Evolutionary conservation across 2,113 vertebrate genomes (phyloP).

Genomic region (Forbesichthys papilliferus): DNA sequence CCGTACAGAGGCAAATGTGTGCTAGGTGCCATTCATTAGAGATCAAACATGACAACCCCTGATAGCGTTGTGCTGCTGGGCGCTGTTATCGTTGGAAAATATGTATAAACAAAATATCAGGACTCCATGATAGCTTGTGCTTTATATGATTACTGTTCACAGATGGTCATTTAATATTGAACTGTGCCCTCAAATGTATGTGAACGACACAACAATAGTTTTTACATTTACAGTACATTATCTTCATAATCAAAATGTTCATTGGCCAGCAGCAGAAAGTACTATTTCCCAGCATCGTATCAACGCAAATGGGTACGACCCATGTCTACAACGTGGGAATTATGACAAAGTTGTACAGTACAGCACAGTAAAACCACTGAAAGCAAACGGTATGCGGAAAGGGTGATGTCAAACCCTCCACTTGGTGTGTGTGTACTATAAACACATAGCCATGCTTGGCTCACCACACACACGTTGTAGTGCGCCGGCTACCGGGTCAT

Average conservation of each 20-base stretch:
- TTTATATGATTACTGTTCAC: neutral
- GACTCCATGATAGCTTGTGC: neutral
- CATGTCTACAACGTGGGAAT: constrained; percentile 46
- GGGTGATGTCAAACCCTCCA: constrained; percentile 69
- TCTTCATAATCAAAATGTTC: neutral
- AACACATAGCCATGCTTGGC: constrained; percentile 37
- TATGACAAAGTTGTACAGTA: constrained; percentile 4
- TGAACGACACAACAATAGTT: neutral
- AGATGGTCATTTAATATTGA: constrained; percentile 5
- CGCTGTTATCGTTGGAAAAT: neutral
- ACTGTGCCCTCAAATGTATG: neutral
- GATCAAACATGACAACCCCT: constrained; percentile 19
- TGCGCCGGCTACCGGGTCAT: constrained; percentile 45
- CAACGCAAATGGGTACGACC: neutral
- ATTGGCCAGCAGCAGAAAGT: neutral
- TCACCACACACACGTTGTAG: constrained; percentile 5
- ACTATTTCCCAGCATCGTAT: neutral
- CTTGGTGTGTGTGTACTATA: constrained; percentile 64
- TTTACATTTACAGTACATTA: neutral
- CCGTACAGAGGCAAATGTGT: neutral
- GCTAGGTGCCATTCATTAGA: constrained; percentile 20
- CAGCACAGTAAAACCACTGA: constrained; percentile 41
- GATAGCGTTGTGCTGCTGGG: neutral
- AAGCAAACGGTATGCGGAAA: constrained; percentile 54
- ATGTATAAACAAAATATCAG: neutral